Percentiles rank a stretch among this genome's conserved stretches.
phyloP scores from a whole-genome alignment of 2,888 invertebrate species.

The Omphaloscelis lunosa region DNA sequence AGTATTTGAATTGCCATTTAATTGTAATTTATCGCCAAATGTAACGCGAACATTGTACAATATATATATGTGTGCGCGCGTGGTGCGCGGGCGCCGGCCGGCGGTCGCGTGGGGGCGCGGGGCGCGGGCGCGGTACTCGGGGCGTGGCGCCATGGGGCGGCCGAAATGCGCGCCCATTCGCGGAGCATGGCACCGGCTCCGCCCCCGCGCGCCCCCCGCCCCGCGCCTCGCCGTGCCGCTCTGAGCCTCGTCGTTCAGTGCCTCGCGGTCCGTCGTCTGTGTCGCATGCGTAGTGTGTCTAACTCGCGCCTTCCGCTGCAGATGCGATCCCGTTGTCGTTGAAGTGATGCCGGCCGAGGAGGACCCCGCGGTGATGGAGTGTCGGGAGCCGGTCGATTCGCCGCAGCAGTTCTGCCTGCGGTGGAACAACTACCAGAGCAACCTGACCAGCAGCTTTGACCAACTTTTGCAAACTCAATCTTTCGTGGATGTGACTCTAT shows the following conservation, averaged over 20 bases:
- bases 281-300: conserved; percentile 78
- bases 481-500: conserved; percentile 97
- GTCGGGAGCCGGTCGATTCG: conserved; percentile 88
- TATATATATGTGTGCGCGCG: conserved; percentile 50
- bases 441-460: conserved; percentile 96
- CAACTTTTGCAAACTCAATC: conserved; percentile 96
- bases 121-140: conserved; percentile 63
- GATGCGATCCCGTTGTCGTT: conserved; percentile 84
- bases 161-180: conserved; percentile 67
- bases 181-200: conserved; percentile 73
- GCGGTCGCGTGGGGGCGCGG: conserved; percentile 54
- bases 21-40: conserved; percentile 67
- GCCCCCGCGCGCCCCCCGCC: conserved; percentile 76
- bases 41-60: conserved; percentile 62
- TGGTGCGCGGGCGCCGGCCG: conserved; percentile 65
- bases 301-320: conserved; percentile 82
- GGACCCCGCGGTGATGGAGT: conserved; percentile 87
- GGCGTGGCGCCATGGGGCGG: conserved; percentile 69
- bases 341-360: conserved; percentile 88
- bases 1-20: conserved; percentile 63
- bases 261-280: conserved; percentile 84
- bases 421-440: conserved; percentile 98
- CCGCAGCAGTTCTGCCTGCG: conserved; percentile 97
- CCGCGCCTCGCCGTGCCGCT: conserved; percentile 75
- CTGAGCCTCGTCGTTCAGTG: conserved; percentile 78